Evolutionary conservation across 1,140 invertebrate species (phyloP).

Genomic region (Venturia canescens): DNA sequence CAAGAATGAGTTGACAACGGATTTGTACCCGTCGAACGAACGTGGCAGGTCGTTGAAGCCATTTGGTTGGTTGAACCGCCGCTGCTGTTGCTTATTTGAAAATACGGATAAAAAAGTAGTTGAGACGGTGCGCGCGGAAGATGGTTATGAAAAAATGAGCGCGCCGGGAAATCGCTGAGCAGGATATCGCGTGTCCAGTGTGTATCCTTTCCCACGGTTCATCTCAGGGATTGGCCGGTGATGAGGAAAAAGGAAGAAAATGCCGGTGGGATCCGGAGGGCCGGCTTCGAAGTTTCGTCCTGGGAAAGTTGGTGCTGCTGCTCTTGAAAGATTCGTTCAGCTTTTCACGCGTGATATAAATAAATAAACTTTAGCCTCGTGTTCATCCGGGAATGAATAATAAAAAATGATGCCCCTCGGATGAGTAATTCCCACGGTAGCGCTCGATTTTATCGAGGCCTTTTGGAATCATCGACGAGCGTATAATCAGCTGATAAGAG

Average conservation of each 20-base stretch:
- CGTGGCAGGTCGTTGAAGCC: no score
- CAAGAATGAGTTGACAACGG: no score
- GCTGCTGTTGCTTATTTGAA: background rate
- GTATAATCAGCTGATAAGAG: constrained; percentile 25
- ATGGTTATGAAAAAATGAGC: background rate
- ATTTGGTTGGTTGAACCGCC: background rate
- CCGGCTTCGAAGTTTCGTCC: background rate
- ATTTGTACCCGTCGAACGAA: no score
- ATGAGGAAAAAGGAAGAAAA: background rate
- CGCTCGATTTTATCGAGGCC: background rate
- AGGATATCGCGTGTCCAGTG: constrained; percentile 39
- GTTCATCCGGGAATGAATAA: background rate
- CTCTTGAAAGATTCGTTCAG: background rate
- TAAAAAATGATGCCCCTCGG: background rate
- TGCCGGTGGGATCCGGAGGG: background rate
- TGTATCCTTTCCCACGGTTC: constrained; percentile 35
- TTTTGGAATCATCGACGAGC: background rate
- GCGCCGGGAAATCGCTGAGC: constrained; percentile 25
- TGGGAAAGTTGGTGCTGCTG: background rate
- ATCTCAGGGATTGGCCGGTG: background rate
- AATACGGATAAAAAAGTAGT: background rate
- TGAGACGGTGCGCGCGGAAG: background rate
- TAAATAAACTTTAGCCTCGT: background rate
- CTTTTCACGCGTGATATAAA: background rate
- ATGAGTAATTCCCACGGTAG: constrained; percentile 18